A percentile compares a stretch with the other conserved stretches of the same genome.
Evolutionary conservation across 2,113 vertebrate species (phyloP).

Genomic region (Archilochus colubris): DNA sequence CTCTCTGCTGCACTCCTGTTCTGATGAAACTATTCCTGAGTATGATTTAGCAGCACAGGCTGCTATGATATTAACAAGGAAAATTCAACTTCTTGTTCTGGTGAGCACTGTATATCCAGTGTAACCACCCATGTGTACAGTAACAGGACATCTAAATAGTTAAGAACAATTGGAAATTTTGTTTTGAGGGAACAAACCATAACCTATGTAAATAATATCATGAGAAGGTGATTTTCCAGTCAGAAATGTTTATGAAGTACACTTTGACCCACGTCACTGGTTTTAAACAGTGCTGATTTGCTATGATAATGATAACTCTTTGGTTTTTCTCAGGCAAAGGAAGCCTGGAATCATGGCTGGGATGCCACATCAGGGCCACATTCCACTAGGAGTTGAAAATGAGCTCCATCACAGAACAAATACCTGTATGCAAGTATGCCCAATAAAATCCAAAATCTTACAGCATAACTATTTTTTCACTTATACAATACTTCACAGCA

Average conservation of each 20-base stretch:
- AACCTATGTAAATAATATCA: background rate
- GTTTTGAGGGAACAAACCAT: background rate
- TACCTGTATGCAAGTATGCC: background rate
- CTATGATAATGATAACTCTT: background rate
- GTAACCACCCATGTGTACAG: background rate
- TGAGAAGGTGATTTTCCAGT: slow-evolving; percentile 9
- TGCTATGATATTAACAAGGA: background rate
- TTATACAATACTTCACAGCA: slow-evolving; percentile 6
- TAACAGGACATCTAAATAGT: background rate
- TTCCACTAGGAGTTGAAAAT: background rate
- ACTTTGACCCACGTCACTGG: background rate
- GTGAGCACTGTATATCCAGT: background rate
- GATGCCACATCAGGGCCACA: background rate
- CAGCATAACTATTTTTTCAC: slow-evolving; percentile 22
- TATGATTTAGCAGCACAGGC: background rate
- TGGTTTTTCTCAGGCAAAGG: slow-evolving; percentile 15
- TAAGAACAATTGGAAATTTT: background rate
- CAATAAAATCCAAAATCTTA: background rate
- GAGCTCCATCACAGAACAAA: background rate
- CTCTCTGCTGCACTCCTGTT: background rate
- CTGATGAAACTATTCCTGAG: background rate
- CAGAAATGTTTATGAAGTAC: background rate
- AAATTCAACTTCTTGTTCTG: background rate
- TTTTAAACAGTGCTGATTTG: background rate
- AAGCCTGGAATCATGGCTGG: background rate